Evolutionary conservation across 2,888 invertebrate species (phyloP).

Genomic region (Drosophila birchii): DNA sequence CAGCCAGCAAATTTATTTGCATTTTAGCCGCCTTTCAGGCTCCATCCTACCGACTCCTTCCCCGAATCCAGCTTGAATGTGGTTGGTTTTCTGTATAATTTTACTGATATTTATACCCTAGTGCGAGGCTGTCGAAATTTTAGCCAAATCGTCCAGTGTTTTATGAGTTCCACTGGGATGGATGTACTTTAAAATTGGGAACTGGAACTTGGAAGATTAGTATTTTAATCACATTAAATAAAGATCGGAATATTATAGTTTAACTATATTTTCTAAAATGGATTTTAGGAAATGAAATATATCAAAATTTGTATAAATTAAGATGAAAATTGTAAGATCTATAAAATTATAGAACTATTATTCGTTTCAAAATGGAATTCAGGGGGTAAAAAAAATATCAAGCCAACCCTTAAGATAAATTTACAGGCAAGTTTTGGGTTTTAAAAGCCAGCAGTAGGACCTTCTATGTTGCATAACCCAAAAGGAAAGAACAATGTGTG

Average conservation of each 20-base stretch:
- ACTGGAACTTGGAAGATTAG: no score
- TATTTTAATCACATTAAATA: background rate
- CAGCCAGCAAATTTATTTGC: slow-evolving; percentile 75
- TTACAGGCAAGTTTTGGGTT: background rate
- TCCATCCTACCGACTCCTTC: background rate
- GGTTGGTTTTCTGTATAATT: slow-evolving; percentile 25
- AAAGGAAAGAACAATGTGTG: background rate
- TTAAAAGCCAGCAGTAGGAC: background rate
- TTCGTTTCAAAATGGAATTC: background rate
- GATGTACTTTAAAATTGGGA: background rate
- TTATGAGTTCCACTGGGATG: background rate
- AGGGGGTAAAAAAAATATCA: background rate
- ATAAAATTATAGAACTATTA: background rate
- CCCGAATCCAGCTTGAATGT: slow-evolving; percentile 5
- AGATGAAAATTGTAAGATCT: background rate
- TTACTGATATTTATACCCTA: slow-evolving; percentile 42
- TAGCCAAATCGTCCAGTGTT: slow-evolving; percentile 4
- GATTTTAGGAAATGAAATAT: background rate
- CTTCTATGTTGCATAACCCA: background rate
- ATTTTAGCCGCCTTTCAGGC: slow-evolving; percentile 63
- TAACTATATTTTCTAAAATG: background rate
- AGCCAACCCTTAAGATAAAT: background rate
- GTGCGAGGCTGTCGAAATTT: slow-evolving; percentile 2
- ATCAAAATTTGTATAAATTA: background rate
- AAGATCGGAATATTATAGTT: background rate